phyloP scores from a whole-genome alignment of 1,140 invertebrate species.

The Philotrypesis tridentata region DNA sequence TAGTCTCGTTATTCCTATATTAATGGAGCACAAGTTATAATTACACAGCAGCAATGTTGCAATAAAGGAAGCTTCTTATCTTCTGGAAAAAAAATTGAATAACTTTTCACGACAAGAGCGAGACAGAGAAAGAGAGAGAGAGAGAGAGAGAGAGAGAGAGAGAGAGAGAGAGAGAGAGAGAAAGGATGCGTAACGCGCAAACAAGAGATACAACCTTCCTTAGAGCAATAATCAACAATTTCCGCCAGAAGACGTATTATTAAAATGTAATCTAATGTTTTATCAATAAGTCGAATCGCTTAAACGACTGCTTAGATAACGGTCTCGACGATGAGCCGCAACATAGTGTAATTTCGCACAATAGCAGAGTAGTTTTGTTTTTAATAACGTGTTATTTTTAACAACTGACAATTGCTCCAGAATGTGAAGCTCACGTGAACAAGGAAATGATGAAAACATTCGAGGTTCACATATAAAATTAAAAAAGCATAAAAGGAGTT shows the following conservation, averaged over 20 bases:
- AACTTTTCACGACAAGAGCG: too few species aligned
- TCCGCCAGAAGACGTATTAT: not conserved
- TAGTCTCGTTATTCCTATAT: not conserved
- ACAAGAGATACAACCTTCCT: not conserved
- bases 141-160: too few species aligned
- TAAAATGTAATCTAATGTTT: not conserved
- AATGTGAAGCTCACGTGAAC: not conserved
- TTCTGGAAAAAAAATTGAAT: too few species aligned
- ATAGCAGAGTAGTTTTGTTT: not conserved
- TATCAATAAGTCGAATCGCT: not conserved
- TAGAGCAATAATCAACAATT: not conserved
- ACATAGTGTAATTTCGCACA: too few species aligned
- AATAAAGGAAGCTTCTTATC: not conserved
- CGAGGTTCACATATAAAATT: not conserved
- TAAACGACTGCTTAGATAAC: not conserved
- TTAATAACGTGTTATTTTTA: too few species aligned
- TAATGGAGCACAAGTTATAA: not conserved
- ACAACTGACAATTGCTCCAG: too few species aligned
- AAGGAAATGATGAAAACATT: not conserved
- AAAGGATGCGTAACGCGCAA: too few species aligned
- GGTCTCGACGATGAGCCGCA: not conserved
- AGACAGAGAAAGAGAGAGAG: too few species aligned
- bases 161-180: too few species aligned
- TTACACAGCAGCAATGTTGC: too few species aligned
- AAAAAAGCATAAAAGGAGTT: too few species aligned